Evolutionary conservation across 2,888 invertebrate species (phyloP).

Genomic region (Sinodicranocentrus sp.): DNA sequence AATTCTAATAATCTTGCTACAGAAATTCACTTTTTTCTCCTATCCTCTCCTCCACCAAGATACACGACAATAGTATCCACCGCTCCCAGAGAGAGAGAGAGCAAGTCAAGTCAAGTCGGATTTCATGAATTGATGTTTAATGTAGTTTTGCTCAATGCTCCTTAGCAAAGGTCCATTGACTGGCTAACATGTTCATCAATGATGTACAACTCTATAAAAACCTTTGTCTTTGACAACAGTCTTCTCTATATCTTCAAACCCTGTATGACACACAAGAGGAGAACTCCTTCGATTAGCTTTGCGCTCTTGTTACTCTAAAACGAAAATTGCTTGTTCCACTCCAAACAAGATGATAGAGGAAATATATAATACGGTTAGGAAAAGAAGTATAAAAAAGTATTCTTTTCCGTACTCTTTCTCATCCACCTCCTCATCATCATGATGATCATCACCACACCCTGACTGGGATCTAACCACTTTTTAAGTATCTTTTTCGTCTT

Average conservation of each 20-base stretch:
- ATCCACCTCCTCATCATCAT: constrained; percentile 14
- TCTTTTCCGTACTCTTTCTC: constrained; percentile 4
- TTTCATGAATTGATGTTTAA: too few species aligned
- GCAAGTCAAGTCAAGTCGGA: too few species aligned
- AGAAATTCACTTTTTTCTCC: constrained; percentile 9
- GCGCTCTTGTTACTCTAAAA: background rate
- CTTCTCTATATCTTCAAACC: background rate
- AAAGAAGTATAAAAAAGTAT: constrained; percentile 34
- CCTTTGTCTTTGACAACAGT: too few species aligned
- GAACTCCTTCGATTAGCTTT: background rate
- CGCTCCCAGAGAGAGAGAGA: constrained; percentile 17
- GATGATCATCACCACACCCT: constrained; percentile 72
- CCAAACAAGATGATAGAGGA: background rate
- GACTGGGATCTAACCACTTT: constrained; percentile 65
- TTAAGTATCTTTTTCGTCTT: constrained; percentile 43
- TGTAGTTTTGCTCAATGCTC: background rate
- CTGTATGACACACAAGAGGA: constrained; percentile 19
- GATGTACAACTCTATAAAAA: background rate
- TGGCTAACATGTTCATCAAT: background rate
- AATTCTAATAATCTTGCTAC: background rate
- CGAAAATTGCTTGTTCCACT: background rate
- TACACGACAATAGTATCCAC: background rate
- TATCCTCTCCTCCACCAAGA: background rate
- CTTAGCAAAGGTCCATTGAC: background rate
- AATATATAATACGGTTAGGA: background rate